Conservation (phyloP, 2,113 vertebrate species). For the Sapayoa aenigma region DNA sequence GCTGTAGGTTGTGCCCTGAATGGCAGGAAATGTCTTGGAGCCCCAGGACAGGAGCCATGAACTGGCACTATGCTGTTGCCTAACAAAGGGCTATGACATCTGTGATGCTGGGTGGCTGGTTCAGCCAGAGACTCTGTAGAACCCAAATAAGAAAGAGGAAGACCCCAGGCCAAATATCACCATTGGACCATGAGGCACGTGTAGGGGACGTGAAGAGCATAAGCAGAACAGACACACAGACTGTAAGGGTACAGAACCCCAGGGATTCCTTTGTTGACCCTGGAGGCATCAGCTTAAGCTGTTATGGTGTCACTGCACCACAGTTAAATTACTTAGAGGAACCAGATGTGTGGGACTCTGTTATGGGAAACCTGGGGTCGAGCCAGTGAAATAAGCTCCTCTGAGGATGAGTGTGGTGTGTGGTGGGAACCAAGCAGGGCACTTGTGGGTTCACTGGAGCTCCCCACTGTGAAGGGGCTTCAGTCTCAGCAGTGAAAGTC, state of each 20-base stretch:
- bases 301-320: neutral
- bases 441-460: neutral
- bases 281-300: neutral
- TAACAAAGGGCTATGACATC: neutral
- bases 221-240: neutral
- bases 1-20: neutral
- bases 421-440: neutral
- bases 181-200: neutral
- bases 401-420: neutral
- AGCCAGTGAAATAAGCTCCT: neutral
- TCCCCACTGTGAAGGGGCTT: rapidly evolving
- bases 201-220: neutral
- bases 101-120: neutral
- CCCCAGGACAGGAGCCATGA: neutral
- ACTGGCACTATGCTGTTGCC: neutral
- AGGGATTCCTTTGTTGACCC: neutral
- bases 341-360: neutral
- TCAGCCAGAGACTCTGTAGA: neutral
- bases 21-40: neutral
- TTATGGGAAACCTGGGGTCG: neutral
- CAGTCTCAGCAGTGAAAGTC: neutral
- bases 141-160: neutral
- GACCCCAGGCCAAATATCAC: neutral
- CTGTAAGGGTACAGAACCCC: neutral
- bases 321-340: neutral